These are phyloP conservation scores for Xenus cinereus DNA, from an alignment of 2,113 vertebrate genomes.

Conservation along the genomic window DNA sequence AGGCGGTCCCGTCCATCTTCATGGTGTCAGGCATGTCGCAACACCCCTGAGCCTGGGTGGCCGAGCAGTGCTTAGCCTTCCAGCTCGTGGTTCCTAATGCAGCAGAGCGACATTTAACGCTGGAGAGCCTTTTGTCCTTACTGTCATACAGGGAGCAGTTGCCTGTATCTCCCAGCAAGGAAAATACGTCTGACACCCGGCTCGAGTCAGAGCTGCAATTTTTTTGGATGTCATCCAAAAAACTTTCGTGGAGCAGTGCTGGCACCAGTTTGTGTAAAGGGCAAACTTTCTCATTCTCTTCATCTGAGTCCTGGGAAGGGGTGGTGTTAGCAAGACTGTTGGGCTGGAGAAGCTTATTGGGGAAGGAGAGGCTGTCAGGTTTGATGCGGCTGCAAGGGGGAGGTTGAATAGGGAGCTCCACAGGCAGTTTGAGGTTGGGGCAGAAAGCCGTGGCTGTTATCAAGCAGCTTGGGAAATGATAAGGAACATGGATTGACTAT, in stretches of 20 bases:
- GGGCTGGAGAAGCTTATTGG: background rate
- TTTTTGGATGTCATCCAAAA: background rate
- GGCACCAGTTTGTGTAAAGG: background rate
- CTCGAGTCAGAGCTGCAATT: background rate
- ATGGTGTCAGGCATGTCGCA: background rate
- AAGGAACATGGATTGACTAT: background rate
- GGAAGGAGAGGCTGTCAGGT: background rate
- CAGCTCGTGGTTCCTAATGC: background rate
- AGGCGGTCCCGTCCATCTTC: background rate
- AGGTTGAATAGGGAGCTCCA: background rate
- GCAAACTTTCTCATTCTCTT: background rate
- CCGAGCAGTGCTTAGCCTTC: background rate
- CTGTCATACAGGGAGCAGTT: background rate
- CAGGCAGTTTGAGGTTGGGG: background rate
- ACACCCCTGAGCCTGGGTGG: background rate
- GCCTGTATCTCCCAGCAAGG: background rate
- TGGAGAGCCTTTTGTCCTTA: background rate
- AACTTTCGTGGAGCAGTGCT: background rate
- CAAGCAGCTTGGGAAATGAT: background rate
- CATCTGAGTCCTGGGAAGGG: background rate
- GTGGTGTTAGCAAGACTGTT: background rate
- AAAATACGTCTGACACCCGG: background rate
- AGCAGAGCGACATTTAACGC: background rate
- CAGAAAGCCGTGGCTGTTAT: background rate
- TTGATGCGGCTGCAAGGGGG: background rate